Percentiles rank a stretch among this genome's conserved stretches.
Evolutionary conservation across 1,140 invertebrate genomes (phyloP).

Genomic region (Drosophila santomea): DNA sequence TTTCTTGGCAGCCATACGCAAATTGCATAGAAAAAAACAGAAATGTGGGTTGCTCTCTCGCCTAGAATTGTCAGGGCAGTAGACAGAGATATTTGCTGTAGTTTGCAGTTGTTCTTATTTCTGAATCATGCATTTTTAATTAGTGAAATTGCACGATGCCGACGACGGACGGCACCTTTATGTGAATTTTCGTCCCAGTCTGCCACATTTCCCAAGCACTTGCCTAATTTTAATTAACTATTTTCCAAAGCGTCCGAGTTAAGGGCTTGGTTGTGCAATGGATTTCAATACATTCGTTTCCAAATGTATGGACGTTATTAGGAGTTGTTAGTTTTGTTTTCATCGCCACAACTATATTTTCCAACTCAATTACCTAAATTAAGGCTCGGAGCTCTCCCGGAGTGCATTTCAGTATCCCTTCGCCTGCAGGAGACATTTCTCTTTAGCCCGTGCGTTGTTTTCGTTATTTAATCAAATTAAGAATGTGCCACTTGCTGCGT

Average conservation of each 20-base stretch:
- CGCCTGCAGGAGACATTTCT: conserved; percentile 32
- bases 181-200: conserved; percentile 64
- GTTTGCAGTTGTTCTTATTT: conserved; percentile 56
- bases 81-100: conserved; percentile 53
- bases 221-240: conserved; percentile 79
- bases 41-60: conserved; percentile 78
- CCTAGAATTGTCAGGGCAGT: conserved; percentile 68
- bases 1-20: conserved; percentile 68
- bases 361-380: conserved; percentile 10
- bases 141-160: conserved; percentile 73
- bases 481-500: conserved; percentile 57
- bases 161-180: conserved; percentile 50
- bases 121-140: conserved; percentile 82
- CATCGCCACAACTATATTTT: not conserved
- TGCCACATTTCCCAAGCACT: conserved; percentile 70
- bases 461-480: conserved; percentile 61
- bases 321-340: not conserved
- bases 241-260: conserved; percentile 37
- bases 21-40: conserved; percentile 71
- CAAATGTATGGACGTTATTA: too few species aligned
- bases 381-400: not conserved
- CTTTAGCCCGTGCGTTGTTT: conserved; percentile 26
- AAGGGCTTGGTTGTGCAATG: conserved; percentile 21
- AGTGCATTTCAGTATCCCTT: not conserved
- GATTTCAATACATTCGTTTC: not conserved